Base-by-base conservation (phyloP, 2,797 vertebrate genomes). In the Eulemur rubriventer region DNA sequence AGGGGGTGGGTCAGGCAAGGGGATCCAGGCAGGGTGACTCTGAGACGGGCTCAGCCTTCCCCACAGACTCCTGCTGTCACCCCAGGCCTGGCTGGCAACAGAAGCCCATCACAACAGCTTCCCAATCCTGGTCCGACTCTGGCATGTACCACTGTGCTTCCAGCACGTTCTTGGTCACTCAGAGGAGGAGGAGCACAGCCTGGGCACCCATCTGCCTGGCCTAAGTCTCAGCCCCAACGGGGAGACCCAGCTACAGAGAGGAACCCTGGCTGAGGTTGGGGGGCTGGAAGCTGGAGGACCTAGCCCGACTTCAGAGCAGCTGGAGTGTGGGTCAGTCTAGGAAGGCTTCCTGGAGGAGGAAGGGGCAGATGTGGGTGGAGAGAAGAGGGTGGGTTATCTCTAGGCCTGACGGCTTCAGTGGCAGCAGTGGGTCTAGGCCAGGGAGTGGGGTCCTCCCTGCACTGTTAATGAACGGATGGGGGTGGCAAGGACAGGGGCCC, bases 211-310 rank as follows among this genome's bases (percentile, higher is more conserved):
- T 24, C 55, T 9, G 30, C 72, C 11, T 3, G 8, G 26, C 72
- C 17, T 5, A 0, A n/a, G 4, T 59, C 59, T 76, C 35, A 28
- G 33, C 33, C 26, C 55, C 1, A 0, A 20, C 1, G 0, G 48
- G 72, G 55, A 35, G 26, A 24, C 43, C 67, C 35, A 6, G 0
- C 20, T 10, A 12, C 41, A 41, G 22, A 4, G 18, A 28, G 13
- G 35, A 43, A 55, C 35, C 55, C 52, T 10, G 17, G 41, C n/a
- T 20, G 20, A 61, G 63, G 43, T 16, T 35, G 26, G 26, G 6
- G 50, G 46, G 28, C 85, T 41, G 38, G 69, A 18, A 69, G 33
- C 67, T 0, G 2, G 26, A 79, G 65, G 41, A 20, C 9, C 20
- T 7, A 13, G 61, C n/a, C 4, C 26, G 57, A 57, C 48, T 57